These are phyloP conservation scores for Tyrannus savana DNA, from an alignment of 2,113 vertebrate species.

Conservation along the genomic window DNA sequence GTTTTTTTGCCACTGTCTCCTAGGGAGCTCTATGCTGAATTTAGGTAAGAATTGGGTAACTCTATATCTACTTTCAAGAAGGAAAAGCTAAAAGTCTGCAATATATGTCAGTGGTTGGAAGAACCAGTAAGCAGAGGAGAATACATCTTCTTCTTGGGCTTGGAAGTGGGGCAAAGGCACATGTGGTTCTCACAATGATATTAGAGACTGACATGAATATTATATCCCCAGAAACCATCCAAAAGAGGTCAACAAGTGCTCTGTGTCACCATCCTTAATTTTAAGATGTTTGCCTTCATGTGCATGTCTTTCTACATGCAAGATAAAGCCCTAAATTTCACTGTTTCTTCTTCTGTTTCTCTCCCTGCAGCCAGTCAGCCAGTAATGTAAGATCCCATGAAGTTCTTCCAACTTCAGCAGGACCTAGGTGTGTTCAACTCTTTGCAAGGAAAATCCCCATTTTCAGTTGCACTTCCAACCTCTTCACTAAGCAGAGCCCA, in stretches of 20 bases:
- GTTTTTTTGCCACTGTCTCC: neutral
- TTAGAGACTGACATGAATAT: neutral
- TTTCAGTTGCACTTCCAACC: neutral
- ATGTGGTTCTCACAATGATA: neutral
- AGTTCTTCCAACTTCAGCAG: neutral
- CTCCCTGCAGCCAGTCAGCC: neutral
- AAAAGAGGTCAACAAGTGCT: neutral
- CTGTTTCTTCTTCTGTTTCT: neutral
- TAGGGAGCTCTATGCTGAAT: neutral
- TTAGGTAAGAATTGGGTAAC: neutral
- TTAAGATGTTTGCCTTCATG: neutral
- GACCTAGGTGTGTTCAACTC: neutral
- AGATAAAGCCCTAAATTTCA: neutral
- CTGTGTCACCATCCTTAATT: neutral
- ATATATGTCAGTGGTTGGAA: neutral
- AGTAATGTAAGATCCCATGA: neutral
- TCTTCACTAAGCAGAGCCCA: neutral
- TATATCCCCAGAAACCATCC: neutral
- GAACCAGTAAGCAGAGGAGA: neutral
- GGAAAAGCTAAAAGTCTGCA: neutral
- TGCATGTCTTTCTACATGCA: neutral
- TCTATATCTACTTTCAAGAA: neutral
- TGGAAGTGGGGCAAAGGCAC: neutral
- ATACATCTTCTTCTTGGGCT: neutral
- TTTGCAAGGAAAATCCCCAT: neutral